Conservation (phyloP, 2,797 vertebrate genomes). For the Phylloscopus collybita region DNA sequence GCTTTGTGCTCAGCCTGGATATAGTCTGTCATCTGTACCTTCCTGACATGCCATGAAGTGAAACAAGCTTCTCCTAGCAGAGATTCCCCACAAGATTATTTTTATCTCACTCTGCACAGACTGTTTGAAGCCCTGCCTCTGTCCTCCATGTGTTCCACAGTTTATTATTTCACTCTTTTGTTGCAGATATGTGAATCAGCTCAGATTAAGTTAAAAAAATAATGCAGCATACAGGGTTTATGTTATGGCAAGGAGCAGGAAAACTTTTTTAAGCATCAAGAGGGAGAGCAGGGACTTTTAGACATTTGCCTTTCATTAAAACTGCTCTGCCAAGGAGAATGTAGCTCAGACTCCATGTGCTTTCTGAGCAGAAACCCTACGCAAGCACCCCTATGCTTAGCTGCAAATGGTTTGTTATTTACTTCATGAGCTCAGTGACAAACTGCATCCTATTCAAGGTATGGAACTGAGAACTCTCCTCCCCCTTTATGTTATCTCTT, state of each 20-base stretch:
- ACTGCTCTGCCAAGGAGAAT: not conserved
- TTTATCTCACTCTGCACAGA: not conserved
- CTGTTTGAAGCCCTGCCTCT: not conserved
- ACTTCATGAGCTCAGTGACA: not conserved
- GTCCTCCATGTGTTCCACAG: constrained; percentile 31
- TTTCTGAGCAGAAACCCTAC: not conserved
- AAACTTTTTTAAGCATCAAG: not conserved
- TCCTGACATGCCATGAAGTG: constrained; percentile 56
- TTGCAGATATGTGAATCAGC: not conserved
- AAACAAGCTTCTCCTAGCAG: constrained; percentile 10
- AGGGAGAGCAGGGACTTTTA: not conserved
- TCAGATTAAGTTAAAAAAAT: not conserved
- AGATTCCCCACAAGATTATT: constrained; percentile 4
- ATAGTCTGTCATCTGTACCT: not conserved
- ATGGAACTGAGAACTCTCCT: not conserved
- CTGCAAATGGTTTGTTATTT: not conserved
- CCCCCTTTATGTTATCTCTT: not conserved
- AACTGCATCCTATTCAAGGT: not conserved
- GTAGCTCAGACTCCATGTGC: not conserved
- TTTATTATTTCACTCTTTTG: not conserved
- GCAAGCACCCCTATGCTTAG: not conserved
- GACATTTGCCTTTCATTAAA: constrained; percentile 17
- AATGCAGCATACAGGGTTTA: not conserved
- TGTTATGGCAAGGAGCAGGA: not conserved
- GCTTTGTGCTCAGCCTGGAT: not conserved